These are phyloP conservation scores for Rhinoraja longicauda DNA, from an alignment of 2,797 vertebrate genomes.

Conservation along the genomic window DNA sequence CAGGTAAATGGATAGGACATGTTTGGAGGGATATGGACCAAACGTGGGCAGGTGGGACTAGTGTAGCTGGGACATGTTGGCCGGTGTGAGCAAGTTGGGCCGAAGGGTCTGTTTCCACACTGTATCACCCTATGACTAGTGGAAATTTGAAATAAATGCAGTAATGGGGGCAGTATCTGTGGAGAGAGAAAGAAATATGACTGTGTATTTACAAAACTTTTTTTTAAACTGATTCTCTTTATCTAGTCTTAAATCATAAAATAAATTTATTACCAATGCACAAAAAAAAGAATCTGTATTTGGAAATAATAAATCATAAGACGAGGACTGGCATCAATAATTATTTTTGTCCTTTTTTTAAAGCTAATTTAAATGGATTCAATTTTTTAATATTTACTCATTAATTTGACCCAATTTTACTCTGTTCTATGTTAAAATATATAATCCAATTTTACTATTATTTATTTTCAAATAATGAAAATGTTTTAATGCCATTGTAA, in stretches of 20 bases:
- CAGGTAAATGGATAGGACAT: no score
- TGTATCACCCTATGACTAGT: no score
- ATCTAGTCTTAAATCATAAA: neutral
- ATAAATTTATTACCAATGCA: neutral
- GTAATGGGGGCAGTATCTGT: no score
- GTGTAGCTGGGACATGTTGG: no score
- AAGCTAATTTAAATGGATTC: neutral
- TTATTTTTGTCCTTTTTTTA: neutral
- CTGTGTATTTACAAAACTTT: no score
- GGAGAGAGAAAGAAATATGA: no score
- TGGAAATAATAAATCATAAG: neutral
- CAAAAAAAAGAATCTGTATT: neutral
- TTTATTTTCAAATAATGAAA: neutral
- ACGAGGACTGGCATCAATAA: neutral
- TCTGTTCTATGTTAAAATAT: neutral
- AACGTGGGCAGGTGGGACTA: no score
- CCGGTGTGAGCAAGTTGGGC: no score
- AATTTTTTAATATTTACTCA: neutral
- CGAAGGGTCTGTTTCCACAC: no score
- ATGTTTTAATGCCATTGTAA: neutral
- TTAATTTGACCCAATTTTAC: neutral
- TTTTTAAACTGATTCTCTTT: neutral
- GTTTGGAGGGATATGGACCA: no score
- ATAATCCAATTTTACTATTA: neutral
- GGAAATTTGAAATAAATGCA: no score